A percentile compares a stretch with the other conserved stretches of the same genome.
Conservation (phyloP, 1,140 invertebrate species). For the Pomacea maculata region DNA sequence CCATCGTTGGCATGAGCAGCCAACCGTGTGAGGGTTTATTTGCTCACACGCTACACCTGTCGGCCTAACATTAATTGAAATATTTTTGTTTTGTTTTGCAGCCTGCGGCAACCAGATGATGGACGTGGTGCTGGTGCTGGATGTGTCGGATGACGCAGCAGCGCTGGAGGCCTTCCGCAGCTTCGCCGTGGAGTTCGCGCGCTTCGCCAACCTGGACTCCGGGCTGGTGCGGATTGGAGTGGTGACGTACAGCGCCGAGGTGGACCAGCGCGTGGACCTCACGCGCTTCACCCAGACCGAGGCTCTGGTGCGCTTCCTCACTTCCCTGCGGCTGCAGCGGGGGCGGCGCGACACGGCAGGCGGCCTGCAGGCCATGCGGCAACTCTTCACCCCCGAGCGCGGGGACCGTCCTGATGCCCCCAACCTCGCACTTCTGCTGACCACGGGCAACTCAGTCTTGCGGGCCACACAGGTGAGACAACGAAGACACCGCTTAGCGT, state of each 20-base stretch:
- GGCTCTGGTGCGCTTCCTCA: slow-evolving; percentile 19
- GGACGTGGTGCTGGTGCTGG: slow-evolving; percentile 37
- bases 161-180: slow-evolving; percentile 7
- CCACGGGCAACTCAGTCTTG: slow-evolving; percentile 40
- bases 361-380: slow-evolving; percentile 31
- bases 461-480: slow-evolving; percentile 23
- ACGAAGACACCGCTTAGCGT: background rate
- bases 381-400: slow-evolving; percentile 30
- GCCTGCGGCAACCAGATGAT: slow-evolving; percentile 30
- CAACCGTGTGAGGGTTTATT: no score
- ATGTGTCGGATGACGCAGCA: slow-evolving; percentile 29
- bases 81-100: background rate
- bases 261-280: slow-evolving; percentile 26
- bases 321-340: slow-evolving; percentile 25
- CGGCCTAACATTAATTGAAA: background rate
- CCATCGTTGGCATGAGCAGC: no score
- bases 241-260: slow-evolving; percentile 36
- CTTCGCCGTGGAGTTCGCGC: slow-evolving; percentile 30
- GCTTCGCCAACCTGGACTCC: slow-evolving; percentile 41
- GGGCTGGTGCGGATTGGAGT: slow-evolving; percentile 43
- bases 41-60: no score
- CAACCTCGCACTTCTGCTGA: slow-evolving; percentile 44
- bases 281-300: slow-evolving; percentile 25
- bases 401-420: slow-evolving; percentile 46
- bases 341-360: slow-evolving; percentile 24